Conservation (phyloP, 2,888 invertebrate genomes). For the Odontocolon sp. region DNA sequence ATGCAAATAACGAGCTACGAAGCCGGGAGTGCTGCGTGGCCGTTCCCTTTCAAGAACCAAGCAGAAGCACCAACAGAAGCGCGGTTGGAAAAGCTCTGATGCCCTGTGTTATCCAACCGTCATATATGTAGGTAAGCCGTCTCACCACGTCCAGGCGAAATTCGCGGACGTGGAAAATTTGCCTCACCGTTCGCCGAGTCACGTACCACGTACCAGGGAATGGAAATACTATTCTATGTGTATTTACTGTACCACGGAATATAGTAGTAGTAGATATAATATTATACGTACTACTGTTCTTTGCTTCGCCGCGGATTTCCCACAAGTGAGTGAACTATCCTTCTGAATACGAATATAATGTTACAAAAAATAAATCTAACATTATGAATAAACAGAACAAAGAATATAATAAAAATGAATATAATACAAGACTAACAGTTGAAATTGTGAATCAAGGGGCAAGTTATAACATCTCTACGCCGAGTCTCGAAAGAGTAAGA, state of each 20-base stretch:
- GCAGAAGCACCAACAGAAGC: slow-evolving; percentile 20
- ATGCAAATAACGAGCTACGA: slow-evolving; percentile 55
- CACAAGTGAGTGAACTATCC: background rate
- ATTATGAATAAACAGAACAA: background rate
- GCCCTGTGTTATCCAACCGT: background rate
- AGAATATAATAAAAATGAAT: background rate
- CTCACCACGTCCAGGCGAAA: slow-evolving; percentile 50
- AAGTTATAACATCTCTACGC: no score
- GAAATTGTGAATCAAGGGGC: no score
- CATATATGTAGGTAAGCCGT: slow-evolving; percentile 10
- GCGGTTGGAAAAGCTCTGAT: slow-evolving; percentile 26
- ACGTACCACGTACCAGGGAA: slow-evolving; percentile 53
- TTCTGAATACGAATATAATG: slow-evolving; percentile 28
- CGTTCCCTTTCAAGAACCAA: slow-evolving; percentile 18
- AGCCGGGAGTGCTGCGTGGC: slow-evolving; percentile 21
- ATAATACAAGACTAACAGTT: background rate
- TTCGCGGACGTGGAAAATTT: slow-evolving; percentile 58
- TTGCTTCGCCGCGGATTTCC: background rate
- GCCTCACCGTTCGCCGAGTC: slow-evolving; percentile 43
- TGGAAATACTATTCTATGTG: slow-evolving; percentile 50
- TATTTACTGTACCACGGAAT: slow-evolving; percentile 22
- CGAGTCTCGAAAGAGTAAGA: no score
- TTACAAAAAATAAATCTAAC: no score
- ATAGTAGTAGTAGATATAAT: background rate
- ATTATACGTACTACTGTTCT: background rate